phyloP scores from a whole-genome alignment of 2,113 vertebrate species.

The Coracopsis vasa region DNA sequence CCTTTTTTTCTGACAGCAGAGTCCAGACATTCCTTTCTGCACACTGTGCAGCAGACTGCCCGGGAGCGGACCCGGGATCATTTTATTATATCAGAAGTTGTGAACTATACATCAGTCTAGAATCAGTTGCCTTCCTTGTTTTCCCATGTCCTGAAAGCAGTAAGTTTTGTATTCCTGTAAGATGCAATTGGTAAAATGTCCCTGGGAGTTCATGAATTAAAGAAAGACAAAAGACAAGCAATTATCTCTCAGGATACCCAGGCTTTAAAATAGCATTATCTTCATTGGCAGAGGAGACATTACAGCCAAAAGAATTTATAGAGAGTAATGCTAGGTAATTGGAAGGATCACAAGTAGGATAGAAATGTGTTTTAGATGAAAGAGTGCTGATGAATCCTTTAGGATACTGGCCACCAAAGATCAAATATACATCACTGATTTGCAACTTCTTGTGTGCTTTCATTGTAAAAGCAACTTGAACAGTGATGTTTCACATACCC shows the following conservation, averaged over 20 bases:
- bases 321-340: background rate
- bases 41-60: no score
- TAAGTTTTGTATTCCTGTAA: background rate
- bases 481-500: background rate
- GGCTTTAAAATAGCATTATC: background rate
- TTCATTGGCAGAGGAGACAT: background rate
- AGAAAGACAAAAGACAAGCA: background rate
- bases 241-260: background rate
- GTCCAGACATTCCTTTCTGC: no score
- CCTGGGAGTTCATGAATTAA: background rate
- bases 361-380: background rate
- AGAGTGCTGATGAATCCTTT: background rate
- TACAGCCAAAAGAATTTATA: background rate
- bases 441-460: background rate
- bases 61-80: no score
- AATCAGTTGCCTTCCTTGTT: background rate
- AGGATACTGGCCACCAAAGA: background rate
- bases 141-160: background rate
- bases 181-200: background rate
- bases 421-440: background rate
- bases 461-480: background rate
- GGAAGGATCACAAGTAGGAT: background rate
- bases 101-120: background rate
- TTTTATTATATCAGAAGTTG: background rate
- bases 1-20: no score